Base-by-base conservation (phyloP, 2,797 vertebrate genomes). In the Halcyon leucocephala region DNA sequence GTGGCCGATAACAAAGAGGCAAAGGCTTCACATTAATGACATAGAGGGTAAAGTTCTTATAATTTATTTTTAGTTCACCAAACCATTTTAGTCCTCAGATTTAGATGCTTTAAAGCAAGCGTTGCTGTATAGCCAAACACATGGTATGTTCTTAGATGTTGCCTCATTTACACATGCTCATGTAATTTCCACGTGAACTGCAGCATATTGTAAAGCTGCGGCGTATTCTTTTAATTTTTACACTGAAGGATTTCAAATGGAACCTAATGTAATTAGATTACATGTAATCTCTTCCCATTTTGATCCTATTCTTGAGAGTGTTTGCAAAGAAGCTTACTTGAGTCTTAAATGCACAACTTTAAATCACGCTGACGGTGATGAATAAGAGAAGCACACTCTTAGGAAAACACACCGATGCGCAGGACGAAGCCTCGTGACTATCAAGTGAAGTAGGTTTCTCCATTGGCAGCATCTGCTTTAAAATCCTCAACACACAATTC, bases 211-310 rank as follows among this genome's bases (percentile, higher is more conserved):
- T 58, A 80, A 86, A 93, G 80, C 93, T 66, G 46, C 55, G 84
- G 76, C 0, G 33, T 96, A 95, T 93, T 96, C 89, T 95, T 96
- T 97, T 93, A 92, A 96, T 95, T 96, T 97, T 96, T 89, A 93
- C 20, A 95, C 79, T 25, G 92, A 83, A 89, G 76, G 86, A 91
- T 92, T 97, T 93, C 79, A 87, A 91, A 94, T 88, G 92, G 89
- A 97, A 97, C 82, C 84, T 69, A 90, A 79, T 76, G 57, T 95
- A 96, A 97, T 96, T 96, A 96, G 92, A 95, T 97, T 96, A 94
- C 84, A 12, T 91, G 95, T 96, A 97, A 97, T 97, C 96, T 96
- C 94, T 92, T 95, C 96, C 96, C 97, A 95, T 97, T 96, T 95
- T 92, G 95, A 95, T 96, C 93, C 89, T 69, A 91, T 93, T 95